Evolutionary conservation across 2,797 vertebrate genomes (phyloP).

Genomic region (Meriones psammophilus): DNA sequence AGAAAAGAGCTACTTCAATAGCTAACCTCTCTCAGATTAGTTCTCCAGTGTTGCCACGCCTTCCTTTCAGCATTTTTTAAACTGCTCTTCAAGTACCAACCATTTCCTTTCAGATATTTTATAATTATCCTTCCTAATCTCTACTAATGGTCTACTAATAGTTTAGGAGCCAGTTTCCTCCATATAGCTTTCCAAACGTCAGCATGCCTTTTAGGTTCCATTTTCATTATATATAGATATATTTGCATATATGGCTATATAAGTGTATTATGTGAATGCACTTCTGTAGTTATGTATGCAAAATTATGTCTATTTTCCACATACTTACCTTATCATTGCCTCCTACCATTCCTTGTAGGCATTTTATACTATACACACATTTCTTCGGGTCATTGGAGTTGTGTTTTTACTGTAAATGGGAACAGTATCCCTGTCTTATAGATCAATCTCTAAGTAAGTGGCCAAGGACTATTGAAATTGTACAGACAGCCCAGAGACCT

Average conservation of each 20-base stretch:
- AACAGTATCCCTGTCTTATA: neutral
- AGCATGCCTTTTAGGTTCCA: neutral
- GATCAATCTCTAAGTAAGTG: slow-evolving; percentile 18
- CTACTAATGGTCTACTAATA: neutral
- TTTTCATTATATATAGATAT: neutral
- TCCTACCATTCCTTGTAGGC: neutral
- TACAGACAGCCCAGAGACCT: neutral
- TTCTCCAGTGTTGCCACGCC: neutral
- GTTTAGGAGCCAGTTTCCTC: neutral
- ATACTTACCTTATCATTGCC: neutral
- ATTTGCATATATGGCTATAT: neutral
- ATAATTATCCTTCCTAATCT: neutral
- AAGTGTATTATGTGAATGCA: neutral
- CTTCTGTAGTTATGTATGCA: neutral
- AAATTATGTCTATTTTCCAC: neutral
- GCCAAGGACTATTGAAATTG: neutral
- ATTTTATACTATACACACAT: neutral
- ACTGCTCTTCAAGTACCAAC: neutral
- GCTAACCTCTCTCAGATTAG: neutral
- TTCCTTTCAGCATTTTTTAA: neutral
- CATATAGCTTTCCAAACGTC: neutral
- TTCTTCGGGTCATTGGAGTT: slow-evolving; percentile 33
- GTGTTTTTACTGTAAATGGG: neutral
- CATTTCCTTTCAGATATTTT: neutral
- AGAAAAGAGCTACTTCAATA: neutral